phyloP scores from a whole-genome alignment of 2,797 vertebrate genomes.

The Anguilla pacifica region DNA sequence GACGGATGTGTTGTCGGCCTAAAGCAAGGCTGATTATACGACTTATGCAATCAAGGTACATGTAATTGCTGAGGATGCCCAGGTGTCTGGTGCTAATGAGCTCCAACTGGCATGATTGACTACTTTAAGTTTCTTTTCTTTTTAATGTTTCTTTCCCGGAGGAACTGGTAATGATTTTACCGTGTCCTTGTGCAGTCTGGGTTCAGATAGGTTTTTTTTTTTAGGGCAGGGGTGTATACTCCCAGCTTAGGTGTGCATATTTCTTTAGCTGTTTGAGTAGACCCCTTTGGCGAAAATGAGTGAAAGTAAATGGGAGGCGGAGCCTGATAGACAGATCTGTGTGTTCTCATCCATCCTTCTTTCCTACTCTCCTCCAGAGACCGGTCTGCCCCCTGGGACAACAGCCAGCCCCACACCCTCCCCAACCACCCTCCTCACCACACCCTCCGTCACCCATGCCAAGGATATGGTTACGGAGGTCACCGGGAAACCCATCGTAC shows the following conservation, averaged over 20 bases:
- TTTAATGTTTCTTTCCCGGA: slow-evolving; percentile 37
- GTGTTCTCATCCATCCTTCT: slow-evolving; percentile 78
- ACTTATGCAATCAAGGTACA: not conserved
- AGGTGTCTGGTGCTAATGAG: slow-evolving; percentile 39
- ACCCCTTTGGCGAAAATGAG: not conserved
- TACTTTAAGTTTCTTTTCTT: slow-evolving; percentile 23
- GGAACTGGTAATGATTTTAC: slow-evolving; percentile 38
- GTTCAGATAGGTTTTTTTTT: not conserved
- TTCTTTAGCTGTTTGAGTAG: not conserved
- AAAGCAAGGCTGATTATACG: not conserved
- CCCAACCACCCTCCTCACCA: slow-evolving; percentile 66
- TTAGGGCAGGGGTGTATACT: not conserved
- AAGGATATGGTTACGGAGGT: not conserved
- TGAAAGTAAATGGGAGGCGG: not conserved
- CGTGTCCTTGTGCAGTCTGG: slow-evolving; percentile 33
- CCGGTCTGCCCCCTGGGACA: slow-evolving; percentile 60
- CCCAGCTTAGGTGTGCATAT: slow-evolving; percentile 26
- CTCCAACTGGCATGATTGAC: slow-evolving; percentile 38
- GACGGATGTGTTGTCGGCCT: not conserved
- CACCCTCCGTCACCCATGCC: slow-evolving; percentile 59
- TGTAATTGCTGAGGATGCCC: slow-evolving; percentile 1
- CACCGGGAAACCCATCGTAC: slow-evolving; percentile 43
- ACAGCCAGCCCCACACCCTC: slow-evolving; percentile 69
- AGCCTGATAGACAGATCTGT: slow-evolving; percentile 69
- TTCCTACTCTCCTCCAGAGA: slow-evolving; percentile 79